phyloP scores from a whole-genome alignment of 2,797 vertebrate genomes.

The Epinephelus malabaricus region DNA sequence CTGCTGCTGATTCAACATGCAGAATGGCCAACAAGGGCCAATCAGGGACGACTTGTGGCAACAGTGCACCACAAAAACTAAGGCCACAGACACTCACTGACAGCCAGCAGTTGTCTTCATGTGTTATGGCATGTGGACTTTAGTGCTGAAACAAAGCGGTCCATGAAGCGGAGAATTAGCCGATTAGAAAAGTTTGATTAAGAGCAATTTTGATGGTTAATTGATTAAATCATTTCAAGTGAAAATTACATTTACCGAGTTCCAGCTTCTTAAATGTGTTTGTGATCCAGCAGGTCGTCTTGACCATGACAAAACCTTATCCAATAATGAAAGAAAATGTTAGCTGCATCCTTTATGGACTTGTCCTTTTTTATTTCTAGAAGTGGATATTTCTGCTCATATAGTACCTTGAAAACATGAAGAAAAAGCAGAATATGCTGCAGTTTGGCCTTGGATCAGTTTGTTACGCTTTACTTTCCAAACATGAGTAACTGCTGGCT shows the following conservation, averaged over 20 bases:
- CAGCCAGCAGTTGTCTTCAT: no score
- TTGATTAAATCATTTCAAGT: background rate
- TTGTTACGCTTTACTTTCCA: conserved; percentile 9
- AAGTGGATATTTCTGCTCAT: background rate
- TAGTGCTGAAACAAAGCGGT: background rate
- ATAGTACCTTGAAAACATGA: background rate
- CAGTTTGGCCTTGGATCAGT: conserved; percentile 1
- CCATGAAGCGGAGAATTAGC: no score
- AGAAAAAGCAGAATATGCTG: background rate
- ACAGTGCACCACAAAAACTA: no score
- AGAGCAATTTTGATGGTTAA: background rate
- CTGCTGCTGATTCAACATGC: no score
- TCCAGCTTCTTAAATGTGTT: background rate
- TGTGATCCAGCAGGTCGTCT: background rate
- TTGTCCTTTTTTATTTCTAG: background rate
- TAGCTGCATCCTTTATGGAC: background rate
- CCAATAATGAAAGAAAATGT: background rate
- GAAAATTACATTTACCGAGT: background rate
- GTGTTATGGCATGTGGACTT: background rate
- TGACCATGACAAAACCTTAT: background rate
- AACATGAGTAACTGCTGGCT: conserved; percentile 23
- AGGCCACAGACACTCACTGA: no score
- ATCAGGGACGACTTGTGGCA: no score
- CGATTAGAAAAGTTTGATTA: background rate
- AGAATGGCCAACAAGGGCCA: no score